A percentile compares a stretch with the other conserved stretches of the same genome.
These are phyloP conservation scores for Galagoides demidoff DNA, from an alignment of 2,797 vertebrate genomes.

Conservation along the genomic window DNA sequence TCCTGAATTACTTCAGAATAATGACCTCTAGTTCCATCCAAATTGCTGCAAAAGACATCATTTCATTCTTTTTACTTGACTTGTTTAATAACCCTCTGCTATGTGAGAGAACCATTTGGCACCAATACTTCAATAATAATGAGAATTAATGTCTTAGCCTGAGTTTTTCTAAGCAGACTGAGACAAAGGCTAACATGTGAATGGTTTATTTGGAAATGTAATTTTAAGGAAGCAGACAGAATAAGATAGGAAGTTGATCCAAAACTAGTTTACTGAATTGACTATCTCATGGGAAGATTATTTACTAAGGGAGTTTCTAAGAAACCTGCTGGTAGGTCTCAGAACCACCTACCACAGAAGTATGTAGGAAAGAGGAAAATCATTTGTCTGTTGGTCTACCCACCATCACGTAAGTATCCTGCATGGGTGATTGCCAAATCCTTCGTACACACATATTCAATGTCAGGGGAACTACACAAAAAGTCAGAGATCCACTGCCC, in stretches of 20 bases:
- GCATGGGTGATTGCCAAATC: neutral
- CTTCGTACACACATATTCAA: neutral
- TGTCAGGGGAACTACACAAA: neutral
- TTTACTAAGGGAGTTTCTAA: conserved; percentile 43
- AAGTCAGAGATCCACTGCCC: neutral
- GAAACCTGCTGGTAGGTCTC: conserved; percentile 20
- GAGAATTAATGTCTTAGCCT: neutral
- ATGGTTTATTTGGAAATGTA: neutral
- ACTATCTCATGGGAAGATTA: neutral
- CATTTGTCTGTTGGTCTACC: neutral
- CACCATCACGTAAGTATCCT: neutral
- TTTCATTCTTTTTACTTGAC: neutral
- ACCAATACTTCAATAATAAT: neutral
- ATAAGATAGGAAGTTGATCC: neutral
- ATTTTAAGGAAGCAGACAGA: neutral
- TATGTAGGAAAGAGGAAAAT: neutral
- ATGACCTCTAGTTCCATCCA: neutral
- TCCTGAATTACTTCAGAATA: neutral
- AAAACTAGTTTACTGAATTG: conserved; percentile 32
- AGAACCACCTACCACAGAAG: neutral
- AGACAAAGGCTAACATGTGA: neutral
- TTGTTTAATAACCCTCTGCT: neutral
- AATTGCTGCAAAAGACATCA: neutral
- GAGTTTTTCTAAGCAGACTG: neutral
- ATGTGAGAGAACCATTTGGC: conserved; percentile 10